A percentile compares a stretch with the other conserved stretches of the same genome.
Evolutionary conservation across 1,140 invertebrate species (phyloP).

Genomic region (Aplysia californica): DNA sequence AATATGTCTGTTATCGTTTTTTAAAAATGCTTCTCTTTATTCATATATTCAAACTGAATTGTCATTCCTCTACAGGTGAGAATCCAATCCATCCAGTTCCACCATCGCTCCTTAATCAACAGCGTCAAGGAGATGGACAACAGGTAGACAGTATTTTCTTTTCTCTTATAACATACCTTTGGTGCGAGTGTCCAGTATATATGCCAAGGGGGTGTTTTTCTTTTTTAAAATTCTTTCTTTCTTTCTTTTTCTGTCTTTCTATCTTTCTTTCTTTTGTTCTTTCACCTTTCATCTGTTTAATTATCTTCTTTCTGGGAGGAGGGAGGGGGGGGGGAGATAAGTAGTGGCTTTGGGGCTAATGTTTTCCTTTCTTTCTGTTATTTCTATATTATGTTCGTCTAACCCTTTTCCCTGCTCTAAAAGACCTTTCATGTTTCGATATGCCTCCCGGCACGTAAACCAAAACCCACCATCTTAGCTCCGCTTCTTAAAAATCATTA

Average conservation of each 20-base stretch:
- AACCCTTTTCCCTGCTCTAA: too few species aligned
- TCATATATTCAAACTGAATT: background rate
- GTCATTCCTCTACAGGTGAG: background rate
- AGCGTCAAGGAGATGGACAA: constrained; percentile 7
- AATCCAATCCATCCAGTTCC: background rate
- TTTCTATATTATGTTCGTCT: too few species aligned
- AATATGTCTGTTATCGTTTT: too few species aligned
- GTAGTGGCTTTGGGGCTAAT: background rate
- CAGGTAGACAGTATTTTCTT: background rate
- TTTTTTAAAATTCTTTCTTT: background rate
- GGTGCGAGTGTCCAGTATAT: background rate
- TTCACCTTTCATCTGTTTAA: background rate
- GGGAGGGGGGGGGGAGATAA: background rate
- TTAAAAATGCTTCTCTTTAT: background rate
- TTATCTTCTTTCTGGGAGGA: background rate
- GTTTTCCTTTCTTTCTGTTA: background rate
- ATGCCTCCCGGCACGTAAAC: too few species aligned
- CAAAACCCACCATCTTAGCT: too few species aligned
- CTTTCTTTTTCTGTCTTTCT: background rate
- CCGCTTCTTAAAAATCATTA: too few species aligned
- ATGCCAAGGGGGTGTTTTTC: background rate
- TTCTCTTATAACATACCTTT: background rate
- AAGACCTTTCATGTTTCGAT: too few species aligned
- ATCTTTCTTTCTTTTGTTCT: background rate
- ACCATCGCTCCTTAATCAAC: background rate